A percentile compares a stretch with the other conserved stretches of the same genome.
Evolutionary conservation across 2,113 vertebrate species (phyloP).

Genomic region (Pristiophorus japonicus): DNA sequence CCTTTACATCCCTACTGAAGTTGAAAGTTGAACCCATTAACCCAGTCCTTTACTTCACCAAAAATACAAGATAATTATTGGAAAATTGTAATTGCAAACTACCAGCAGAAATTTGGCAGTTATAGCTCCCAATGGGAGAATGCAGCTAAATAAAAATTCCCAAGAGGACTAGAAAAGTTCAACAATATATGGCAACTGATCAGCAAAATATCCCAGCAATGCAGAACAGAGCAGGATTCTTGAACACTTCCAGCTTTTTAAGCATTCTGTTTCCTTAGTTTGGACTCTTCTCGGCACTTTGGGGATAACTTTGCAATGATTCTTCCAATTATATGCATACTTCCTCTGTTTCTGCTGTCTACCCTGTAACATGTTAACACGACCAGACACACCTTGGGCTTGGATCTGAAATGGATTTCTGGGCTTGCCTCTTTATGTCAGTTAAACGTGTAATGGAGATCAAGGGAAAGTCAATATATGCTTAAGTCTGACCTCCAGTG

Average conservation of each 20-base stretch:
- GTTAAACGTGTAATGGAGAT: neutral
- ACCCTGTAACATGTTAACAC: constrained; percentile 1
- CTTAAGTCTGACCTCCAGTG: constrained; percentile 22
- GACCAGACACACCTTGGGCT: neutral
- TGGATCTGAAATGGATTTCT: neutral
- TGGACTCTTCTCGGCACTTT: neutral
- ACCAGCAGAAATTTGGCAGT: neutral
- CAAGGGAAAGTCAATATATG: neutral
- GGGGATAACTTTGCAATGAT: neutral
- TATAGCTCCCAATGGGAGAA: neutral
- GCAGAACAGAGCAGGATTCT: neutral
- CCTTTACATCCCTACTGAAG: neutral
- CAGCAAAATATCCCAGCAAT: neutral
- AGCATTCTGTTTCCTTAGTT: neutral
- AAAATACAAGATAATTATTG: neutral
- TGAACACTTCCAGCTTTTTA: neutral
- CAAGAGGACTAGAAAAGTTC: neutral
- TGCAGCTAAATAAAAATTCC: neutral
- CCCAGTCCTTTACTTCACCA: neutral
- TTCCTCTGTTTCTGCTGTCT: neutral
- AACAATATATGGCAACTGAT: neutral
- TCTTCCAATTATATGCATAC: neutral
- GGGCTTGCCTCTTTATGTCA: neutral
- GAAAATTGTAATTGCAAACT: neutral
- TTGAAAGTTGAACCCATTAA: neutral